Percentiles rank a stretch among this genome's conserved stretches.
These are phyloP conservation scores for Xestia ashworthii DNA, from an alignment of 2,888 invertebrate genomes.

Conservation along the genomic window DNA sequence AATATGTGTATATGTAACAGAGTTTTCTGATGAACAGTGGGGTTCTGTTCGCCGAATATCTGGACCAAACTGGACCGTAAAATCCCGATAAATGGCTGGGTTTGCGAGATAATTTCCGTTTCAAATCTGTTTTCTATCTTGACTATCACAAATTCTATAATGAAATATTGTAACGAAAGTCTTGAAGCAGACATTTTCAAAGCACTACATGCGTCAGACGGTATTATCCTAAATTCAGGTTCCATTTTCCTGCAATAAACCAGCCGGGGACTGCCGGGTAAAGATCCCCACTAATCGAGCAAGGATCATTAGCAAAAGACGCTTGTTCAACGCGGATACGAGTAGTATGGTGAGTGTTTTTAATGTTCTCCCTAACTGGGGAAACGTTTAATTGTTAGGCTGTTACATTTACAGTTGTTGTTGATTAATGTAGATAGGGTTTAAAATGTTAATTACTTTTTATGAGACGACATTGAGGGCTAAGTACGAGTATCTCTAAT, in stretches of 20 bases:
- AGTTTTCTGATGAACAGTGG: background rate
- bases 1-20: background rate
- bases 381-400: conserved; percentile 45
- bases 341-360: conserved; percentile 74
- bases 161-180: background rate
- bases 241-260: conserved; percentile 48
- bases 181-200: background rate
- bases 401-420: conserved; percentile 27
- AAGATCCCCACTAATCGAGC: conserved; percentile 76
- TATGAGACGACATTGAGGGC: background rate
- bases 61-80: background rate
- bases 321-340: conserved; percentile 75
- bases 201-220: conserved; percentile 6
- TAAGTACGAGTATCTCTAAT: background rate
- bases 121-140: background rate
- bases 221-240: conserved; percentile 26
- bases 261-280: conserved; percentile 34
- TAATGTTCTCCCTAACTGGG: conserved; percentile 64
- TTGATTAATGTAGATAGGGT: conserved; percentile 2
- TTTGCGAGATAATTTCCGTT: background rate
- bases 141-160: background rate
- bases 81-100: background rate
- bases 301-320: conserved; percentile 77
- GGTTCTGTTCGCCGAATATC: background rate
- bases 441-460: background rate